Evolutionary conservation across 1,140 invertebrate genomes (phyloP), one percentile per base, ranked within the genome.

Genomic region (Brachionus rubens): DNA sequence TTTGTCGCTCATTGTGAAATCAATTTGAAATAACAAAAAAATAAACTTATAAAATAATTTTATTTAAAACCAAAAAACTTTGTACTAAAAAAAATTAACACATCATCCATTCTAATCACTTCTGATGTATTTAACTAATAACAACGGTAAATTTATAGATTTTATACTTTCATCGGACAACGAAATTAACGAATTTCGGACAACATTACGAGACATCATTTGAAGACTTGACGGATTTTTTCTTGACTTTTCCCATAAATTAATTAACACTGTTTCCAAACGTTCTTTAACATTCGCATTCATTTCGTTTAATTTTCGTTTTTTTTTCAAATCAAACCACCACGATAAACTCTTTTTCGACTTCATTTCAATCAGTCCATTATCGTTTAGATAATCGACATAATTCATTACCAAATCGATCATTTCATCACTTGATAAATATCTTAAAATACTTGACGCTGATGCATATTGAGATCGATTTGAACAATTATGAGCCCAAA

Each of bases 281-380:
- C 36, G 33, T 21, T 65, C 14, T 21, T 9, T 43, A 40, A 28
- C 24, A n/a, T 41, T 12, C 10, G 36, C 2, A 21, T 65, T 41
- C 24, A 65, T 19, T 30, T 36, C 24, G 21, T 21, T 41, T 36
- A 65, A 43, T 43, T 65, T 65, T 41, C 26, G 33, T 12, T 43
- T 65, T 65, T 24, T 6, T 26, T 65, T 65, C 9, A 65, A 41
- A 12, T 65, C 30, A 21, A 21, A 65, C 59, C 59, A 65, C 59
- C 59, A 65, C 1, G 12, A 21, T 9, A 65, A 19, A 5, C 19
- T 24, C 24, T 19, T 30, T 46, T 65, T 41, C 7, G n/a, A 43
- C 1, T 36, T 10, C 3, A 41, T 41, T 14, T 65, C 21, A n/a
- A 65, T 43, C 0, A 65, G n/a, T 24, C 59, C 59, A 65, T 65